Evolutionary conservation across 2,888 invertebrate species (phyloP).

Genomic region (Gymnocheta viridis): DNA sequence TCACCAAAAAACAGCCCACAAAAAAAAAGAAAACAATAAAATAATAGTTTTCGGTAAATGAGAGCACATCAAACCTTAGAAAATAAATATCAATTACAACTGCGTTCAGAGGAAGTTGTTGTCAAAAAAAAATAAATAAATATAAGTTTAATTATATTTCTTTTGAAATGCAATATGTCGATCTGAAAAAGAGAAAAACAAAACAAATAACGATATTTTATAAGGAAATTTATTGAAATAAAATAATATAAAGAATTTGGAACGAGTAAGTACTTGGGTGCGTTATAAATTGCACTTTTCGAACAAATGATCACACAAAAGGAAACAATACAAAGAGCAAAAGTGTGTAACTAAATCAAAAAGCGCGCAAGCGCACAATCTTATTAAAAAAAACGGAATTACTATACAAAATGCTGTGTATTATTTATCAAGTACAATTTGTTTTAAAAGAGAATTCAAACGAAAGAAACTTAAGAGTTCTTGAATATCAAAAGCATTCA

Average conservation of each 20-base stretch:
- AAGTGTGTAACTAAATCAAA: constrained; percentile 54
- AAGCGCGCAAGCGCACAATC: constrained; percentile 53
- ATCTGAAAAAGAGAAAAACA: neutral
- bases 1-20: constrained; percentile 2
- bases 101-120: constrained; percentile 57
- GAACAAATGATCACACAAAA: constrained; percentile 30
- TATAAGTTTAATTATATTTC: constrained; percentile 52
- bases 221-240: neutral
- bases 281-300: constrained; percentile 65
- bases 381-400: constrained; percentile 10
- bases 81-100: constrained; percentile 71
- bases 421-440: constrained; percentile 42
- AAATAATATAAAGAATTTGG: constrained; percentile 21
- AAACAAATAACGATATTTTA: constrained; percentile 14
- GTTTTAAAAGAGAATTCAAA: constrained; percentile 18
- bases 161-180: constrained; percentile 52
- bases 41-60: constrained; percentile 24
- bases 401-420: neutral
- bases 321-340: constrained; percentile 54
- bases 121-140: constrained; percentile 57
- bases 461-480: constrained; percentile 57
- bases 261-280: constrained; percentile 56
- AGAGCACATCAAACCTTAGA: neutral
- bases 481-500: constrained; percentile 41
- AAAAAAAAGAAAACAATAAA: constrained; percentile 42